Evolutionary conservation across 2,113 vertebrate species (phyloP), one percentile per base, ranked within the genome.

Genomic region (Phalacrocorax brasilianus): DNA sequence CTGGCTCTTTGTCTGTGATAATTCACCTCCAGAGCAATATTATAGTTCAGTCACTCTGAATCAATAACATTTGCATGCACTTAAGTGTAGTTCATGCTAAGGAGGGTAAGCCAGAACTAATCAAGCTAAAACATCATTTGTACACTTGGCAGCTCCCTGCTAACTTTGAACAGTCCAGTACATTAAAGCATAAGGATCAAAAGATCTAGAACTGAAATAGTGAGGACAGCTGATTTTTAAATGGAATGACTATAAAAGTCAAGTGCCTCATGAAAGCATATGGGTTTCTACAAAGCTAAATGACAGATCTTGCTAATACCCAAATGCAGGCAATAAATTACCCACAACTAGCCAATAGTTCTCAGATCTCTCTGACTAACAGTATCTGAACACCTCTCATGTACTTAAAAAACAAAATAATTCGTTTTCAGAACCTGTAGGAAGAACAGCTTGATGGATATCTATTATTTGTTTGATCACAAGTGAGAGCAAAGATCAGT

Each of bases 11-110:
- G 75, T 92, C 95, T 89, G 80, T 84, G 74, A 55, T 89, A 89
- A 96, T 96, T 95, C 86, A 95, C 87, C 77, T 95, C 80, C 74
- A 85, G 71, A 91, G 93, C 81, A 66, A 82, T 88, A 76, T 88
- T 95, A 93, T 85, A 91, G 96, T 96, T 95, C 95, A 91, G 67
- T 87, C 89, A 85, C 77, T 85, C 86, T 62, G 74, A 95, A 96
- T 97, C 97, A 85, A 96, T 95, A 95, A 89, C 88, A 96, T 95
- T 96, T 97, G 95, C 95, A 96, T 95, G n/a, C 89, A 91, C 45
- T 95, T 97, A 95, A 92, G 89, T 91, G 86, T 76, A 85, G 71
- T 80, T 92, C 95, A 91, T 96, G 66, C 81, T 92, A 95, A 95
- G 71, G 28, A 91, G 77, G 53, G 53, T 83, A 95, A 95, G 53